phyloP scores from a whole-genome alignment of 2,113 vertebrate genomes.

The Cromileptes altivelis region DNA sequence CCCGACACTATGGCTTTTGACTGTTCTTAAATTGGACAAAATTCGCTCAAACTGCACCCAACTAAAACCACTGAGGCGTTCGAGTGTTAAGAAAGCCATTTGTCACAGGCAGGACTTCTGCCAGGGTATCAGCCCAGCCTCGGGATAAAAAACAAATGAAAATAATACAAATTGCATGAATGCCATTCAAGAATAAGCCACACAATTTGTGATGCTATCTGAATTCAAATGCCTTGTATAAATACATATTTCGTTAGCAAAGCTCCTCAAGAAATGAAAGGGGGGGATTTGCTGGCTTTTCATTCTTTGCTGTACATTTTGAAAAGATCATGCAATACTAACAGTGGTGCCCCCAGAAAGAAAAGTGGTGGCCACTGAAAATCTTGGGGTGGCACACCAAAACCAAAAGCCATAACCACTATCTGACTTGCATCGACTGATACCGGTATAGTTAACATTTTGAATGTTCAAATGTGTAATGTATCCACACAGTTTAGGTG shows the following conservation, averaged over 20 bases:
- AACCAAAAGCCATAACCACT: no score
- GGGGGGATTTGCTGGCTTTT: not conserved
- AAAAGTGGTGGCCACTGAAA: no score
- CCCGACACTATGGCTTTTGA: constrained; percentile 42
- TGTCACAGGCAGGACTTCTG: constrained; percentile 62
- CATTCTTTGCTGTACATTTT: not conserved
- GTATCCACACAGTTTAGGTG: no score
- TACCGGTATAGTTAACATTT: no score
- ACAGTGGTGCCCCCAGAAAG: no score
- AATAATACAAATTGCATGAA: constrained; percentile 47
- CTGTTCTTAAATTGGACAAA: constrained; percentile 66
- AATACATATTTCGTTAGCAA: constrained; percentile 38
- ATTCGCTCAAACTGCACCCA: constrained; percentile 47
- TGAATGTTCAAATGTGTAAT: no score
- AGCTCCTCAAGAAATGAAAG: constrained; percentile 33
- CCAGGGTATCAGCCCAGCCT: constrained; percentile 38
- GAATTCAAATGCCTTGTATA: constrained; percentile 26
- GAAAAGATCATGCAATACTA: not conserved
- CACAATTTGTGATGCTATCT: constrained; percentile 37
- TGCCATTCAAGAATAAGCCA: constrained; percentile 39
- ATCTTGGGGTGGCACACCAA: no score
- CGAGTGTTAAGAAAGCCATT: constrained; percentile 62
- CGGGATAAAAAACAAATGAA: constrained; percentile 38
- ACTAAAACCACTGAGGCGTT: constrained; percentile 49
- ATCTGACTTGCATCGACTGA: no score